phyloP scores from a whole-genome alignment of 2,888 invertebrate species.

The Malthinus seriepunctatus region DNA sequence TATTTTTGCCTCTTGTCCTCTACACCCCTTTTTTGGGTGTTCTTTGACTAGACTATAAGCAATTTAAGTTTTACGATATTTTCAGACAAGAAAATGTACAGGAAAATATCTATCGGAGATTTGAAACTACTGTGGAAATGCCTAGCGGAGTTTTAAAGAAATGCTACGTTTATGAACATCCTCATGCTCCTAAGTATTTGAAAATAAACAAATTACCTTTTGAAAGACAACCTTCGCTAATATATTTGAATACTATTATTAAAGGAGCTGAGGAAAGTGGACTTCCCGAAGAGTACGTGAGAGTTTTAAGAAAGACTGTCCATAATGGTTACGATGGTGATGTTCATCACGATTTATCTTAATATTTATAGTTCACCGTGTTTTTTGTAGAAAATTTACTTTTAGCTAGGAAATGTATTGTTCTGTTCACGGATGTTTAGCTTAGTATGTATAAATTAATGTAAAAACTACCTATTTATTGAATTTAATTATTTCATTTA shows the following conservation, averaged over 20 bases:
- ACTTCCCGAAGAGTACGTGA: constrained; percentile 74
- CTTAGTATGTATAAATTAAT: too few species aligned
- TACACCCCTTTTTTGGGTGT: too few species aligned
- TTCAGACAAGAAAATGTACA: constrained; percentile 72
- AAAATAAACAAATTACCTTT: constrained; percentile 58
- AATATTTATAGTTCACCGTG: too few species aligned
- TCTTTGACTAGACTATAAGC: too few species aligned
- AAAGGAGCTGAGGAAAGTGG: constrained; percentile 74
- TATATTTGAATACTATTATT: constrained; percentile 73
- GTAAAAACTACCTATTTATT: too few species aligned
- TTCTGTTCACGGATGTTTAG: too few species aligned
- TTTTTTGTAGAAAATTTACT: too few species aligned
- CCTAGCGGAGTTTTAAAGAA: constrained; percentile 57
- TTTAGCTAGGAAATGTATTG: too few species aligned
- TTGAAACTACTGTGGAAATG: constrained; percentile 64
- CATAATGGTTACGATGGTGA: constrained; percentile 72
- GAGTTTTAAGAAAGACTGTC: constrained; percentile 66
- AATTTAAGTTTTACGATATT: constrained; percentile 8
- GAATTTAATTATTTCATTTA: too few species aligned
- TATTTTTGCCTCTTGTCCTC: too few species aligned
- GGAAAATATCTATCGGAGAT: constrained; percentile 68
- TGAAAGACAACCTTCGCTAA: constrained; percentile 73
- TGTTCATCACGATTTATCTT: constrained; percentile 9
- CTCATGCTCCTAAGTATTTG: constrained; percentile 59
- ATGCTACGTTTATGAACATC: constrained; percentile 75